Conservation (phyloP, 2,888 invertebrate genomes). For the Caenorhabditis sulstoni region DNA sequence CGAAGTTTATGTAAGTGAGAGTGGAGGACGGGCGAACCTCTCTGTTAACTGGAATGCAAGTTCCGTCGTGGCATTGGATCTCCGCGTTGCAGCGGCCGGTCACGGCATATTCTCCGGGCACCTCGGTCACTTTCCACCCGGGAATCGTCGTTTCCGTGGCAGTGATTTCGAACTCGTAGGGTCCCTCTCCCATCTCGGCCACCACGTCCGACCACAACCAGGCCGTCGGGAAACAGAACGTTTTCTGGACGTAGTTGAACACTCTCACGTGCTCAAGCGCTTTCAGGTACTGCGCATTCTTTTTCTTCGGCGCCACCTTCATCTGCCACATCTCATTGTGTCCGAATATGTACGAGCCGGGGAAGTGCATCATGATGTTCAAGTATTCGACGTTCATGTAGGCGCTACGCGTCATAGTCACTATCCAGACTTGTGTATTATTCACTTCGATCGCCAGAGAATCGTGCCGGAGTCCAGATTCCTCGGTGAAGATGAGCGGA, state of each 20-base stretch:
- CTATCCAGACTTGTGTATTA: no score
- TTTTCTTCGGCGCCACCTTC: conserved; percentile 3
- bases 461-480: no score
- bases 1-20: neutral
- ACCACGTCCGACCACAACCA: conserved; percentile 14
- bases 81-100: conserved; percentile 7
- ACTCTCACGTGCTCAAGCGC: conserved; percentile 1
- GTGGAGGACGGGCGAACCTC: neutral
- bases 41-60: neutral
- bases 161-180: conserved; percentile 5
- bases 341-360: conserved; percentile 5
- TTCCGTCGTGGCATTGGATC: conserved; percentile 1
- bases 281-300: no score
- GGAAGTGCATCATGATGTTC: neutral
- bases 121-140: conserved; percentile 9
- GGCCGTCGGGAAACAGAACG: conserved; percentile 25
- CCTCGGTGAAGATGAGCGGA: no score
- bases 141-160: neutral
- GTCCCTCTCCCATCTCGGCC: conserved; percentile 18
- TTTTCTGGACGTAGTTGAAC: conserved; percentile 20
- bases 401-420: neutral
- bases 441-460: no score
- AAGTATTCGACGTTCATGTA: conserved; percentile 10
- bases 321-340: conserved; percentile 19
- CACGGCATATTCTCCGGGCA: neutral